phyloP scores from a whole-genome alignment of 2,797 vertebrate genomes.

The Eidolon dupreanum region DNA sequence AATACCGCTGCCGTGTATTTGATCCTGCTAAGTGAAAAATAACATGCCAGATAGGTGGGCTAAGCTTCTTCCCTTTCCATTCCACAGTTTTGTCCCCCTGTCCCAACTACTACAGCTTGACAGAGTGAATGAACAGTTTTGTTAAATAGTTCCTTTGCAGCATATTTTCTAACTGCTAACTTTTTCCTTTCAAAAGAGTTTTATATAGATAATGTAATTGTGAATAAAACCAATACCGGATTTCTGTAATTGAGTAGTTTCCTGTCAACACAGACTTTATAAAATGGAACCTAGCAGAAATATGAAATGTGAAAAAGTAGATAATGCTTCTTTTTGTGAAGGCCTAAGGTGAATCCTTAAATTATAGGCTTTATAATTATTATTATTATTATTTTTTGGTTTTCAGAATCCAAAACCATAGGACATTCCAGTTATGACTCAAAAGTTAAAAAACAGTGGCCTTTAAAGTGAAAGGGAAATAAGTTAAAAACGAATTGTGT shows the following conservation, averaged over 20 bases:
- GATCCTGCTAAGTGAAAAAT: not conserved
- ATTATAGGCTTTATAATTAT: not conserved
- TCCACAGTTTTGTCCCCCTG: not conserved
- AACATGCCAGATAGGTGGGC: not conserved
- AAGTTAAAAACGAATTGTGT: not conserved
- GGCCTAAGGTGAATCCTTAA: conserved; percentile 29
- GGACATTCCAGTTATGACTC: not conserved
- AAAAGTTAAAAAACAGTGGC: not conserved
- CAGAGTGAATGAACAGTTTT: not conserved
- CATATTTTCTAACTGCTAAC: not conserved
- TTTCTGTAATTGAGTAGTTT: conserved; percentile 43
- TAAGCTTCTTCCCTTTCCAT: not conserved
- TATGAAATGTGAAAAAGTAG: not conserved
- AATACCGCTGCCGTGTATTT: not conserved
- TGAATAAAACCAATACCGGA: not conserved
- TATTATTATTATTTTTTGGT: not conserved
- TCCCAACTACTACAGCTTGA: not conserved
- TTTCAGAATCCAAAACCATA: not conserved
- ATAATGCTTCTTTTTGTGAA: not conserved
- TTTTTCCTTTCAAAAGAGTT: conserved; percentile 30
- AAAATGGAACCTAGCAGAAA: not conserved
- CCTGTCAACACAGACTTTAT: not conserved
- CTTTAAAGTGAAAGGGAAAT: conserved; percentile 40
- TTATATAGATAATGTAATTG: conserved; percentile 27
- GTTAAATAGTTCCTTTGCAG: not conserved